These are phyloP conservation scores for Benthosema pterotum DNA, from an alignment of 2,797 vertebrate species.

Conservation along the genomic window DNA sequence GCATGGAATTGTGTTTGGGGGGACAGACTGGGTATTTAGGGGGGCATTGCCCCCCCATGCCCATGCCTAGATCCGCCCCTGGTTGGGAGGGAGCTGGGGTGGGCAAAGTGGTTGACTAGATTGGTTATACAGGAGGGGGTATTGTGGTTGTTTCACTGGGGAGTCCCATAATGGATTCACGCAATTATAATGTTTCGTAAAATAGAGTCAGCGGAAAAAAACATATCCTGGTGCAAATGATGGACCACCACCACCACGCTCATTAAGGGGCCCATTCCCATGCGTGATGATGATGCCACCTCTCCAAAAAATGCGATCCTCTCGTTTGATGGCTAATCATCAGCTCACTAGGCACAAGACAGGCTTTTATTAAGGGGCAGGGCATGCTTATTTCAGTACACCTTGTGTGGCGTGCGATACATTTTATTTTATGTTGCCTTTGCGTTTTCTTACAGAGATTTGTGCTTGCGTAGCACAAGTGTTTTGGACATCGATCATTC, in stretches of 20 bases:
- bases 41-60: no score
- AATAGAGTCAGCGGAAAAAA: constrained; percentile 65
- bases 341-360: constrained; percentile 33
- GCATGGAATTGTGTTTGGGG: no score
- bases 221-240: no score
- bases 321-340: constrained; percentile 61
- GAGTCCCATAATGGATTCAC: constrained; percentile 56
- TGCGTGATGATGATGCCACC: constrained; percentile 47
- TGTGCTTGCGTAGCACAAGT: neutral
- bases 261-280: constrained; percentile 49
- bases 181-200: constrained; percentile 57
- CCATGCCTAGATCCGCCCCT: no score
- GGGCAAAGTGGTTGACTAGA: constrained; percentile 60
- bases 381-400: neutral
- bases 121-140: constrained; percentile 43
- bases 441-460: neutral
- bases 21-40: no score
- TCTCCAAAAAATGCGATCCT: constrained; percentile 50
- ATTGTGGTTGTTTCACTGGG: constrained; percentile 49
- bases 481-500: no score
- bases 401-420: neutral
- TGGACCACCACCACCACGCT: constrained; percentile 29
- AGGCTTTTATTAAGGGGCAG: constrained; percentile 49
- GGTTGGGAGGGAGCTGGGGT: constrained; percentile 64
- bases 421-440: neutral